Evolutionary conservation across 2,113 vertebrate species (phyloP), one percentile per base, ranked within the genome.

Genomic region (Cololabis saira): DNA sequence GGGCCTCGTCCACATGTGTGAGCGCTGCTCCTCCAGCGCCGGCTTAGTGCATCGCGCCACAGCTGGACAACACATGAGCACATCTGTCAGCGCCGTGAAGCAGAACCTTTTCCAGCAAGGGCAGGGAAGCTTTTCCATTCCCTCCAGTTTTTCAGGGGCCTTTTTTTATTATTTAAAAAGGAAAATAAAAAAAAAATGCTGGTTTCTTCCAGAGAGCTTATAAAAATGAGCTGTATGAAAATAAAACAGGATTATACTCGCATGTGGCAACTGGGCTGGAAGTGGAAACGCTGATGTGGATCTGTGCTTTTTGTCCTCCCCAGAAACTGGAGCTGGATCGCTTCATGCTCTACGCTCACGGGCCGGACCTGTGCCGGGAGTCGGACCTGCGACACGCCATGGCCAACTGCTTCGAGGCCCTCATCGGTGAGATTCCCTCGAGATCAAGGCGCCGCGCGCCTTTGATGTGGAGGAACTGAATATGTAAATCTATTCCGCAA

Each of bases 361-460:
- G 98, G 7, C 98, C 98, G 0, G 98, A 99, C 81, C 94, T 99
- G 78, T 99, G 98, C 84, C 92, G 98, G 67, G 98, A 99, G 82
- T 99, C 97, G 0, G 98, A 99, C 86, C 93, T 99, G 75, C 94
- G 98, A 12, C 98, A 99, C 63, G 98, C 98, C 48, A 99, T 99
- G 98, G 98, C 98, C 85, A 99, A 99, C 92, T 99, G 98, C 92
- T 99, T 99, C 60, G 98, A 99, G 88, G 98, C 98, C 11, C 91
- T 99, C 1, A 99, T 99, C 87, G 98, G 98, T 99, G 91, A 95
- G 81, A 22, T 8, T 66, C 9, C 33, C 43, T 0, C 0, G 33
- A 15, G 48, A 47, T 18, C 1, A 0, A 17, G 40, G 14, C 1
- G 5, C 44, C 44, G 33, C 19, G 8, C 0, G 12, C 18, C 47